Conservation (phyloP, 2,888 invertebrate species). For the Drosophila cracens region DNA sequence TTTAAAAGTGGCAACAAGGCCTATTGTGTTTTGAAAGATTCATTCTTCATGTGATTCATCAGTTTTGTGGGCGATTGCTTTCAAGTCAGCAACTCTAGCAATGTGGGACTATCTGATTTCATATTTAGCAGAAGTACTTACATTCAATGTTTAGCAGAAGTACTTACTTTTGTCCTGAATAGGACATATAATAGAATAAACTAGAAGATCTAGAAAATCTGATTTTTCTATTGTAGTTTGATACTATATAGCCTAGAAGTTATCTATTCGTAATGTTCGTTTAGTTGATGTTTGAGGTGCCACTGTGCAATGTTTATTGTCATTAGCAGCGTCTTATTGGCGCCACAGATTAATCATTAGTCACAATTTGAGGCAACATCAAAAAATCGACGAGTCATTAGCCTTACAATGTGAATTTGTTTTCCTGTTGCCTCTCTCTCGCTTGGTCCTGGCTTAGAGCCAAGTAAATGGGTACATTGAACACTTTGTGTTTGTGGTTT, state of each 20-base stretch:
- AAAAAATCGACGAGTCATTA: slow-evolving; percentile 23
- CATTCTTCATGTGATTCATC: slow-evolving; percentile 42
- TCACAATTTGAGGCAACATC: slow-evolving; percentile 1
- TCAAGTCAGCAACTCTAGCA: not conserved
- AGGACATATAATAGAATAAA: not conserved
- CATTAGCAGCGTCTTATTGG: slow-evolving; percentile 28
- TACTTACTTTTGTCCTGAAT: not conserved
- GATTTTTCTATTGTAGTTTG: not conserved
- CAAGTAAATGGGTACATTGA: slow-evolving; percentile 3
- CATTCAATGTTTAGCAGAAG: not conserved
- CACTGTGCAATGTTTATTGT: slow-evolving; percentile 1
- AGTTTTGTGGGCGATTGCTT: slow-evolving; percentile 33
- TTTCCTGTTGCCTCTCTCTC: not conserved
- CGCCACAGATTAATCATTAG: slow-evolving; percentile 36
- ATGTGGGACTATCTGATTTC: not conserved
- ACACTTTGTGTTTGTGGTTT: slow-evolving; percentile 9
- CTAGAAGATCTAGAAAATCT: no score
- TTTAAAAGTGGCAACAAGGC: slow-evolving; percentile 15
- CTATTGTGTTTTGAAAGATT: slow-evolving; percentile 30
- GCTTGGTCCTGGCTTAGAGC: not conserved
- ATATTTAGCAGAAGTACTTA: not conserved
- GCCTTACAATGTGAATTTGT: slow-evolving; percentile 1
- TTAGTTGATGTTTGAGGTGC: not conserved
- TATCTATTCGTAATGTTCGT: not conserved
- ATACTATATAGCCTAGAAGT: no score